Conservation (phyloP, 1,140 invertebrate species). For the Glomeris maerens region DNA sequence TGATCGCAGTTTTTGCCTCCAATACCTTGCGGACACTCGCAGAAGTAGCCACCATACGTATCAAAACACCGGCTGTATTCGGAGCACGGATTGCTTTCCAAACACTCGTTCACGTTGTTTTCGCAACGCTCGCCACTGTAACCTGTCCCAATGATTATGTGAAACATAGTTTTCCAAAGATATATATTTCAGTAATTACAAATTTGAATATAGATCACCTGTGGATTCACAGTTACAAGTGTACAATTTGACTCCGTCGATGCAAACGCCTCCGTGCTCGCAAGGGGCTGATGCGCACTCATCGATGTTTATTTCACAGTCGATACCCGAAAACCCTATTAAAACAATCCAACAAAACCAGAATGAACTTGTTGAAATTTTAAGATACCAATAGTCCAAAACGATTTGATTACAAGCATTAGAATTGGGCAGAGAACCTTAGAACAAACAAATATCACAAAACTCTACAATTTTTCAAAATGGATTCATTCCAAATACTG, state of each 20-base stretch:
- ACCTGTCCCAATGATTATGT: constrained; percentile 32
- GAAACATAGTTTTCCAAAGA: too few species aligned
- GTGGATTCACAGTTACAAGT: constrained; percentile 46
- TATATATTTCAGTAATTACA: too few species aligned
- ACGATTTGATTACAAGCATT: too few species aligned
- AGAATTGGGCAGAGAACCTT: too few species aligned
- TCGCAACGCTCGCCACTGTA: constrained; percentile 23
- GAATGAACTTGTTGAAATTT: too few species aligned
- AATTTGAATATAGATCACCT: constrained; percentile 60
- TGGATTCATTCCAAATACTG: too few species aligned
- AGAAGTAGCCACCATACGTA: constrained; percentile 28
- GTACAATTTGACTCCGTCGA: constrained; percentile 41
- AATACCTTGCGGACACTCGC: constrained; percentile 27
- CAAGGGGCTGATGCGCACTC: constrained; percentile 26
- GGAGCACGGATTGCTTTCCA: constrained; percentile 23
- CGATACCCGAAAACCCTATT: constrained; percentile 51
- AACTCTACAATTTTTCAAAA: too few species aligned
- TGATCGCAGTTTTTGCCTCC: constrained; percentile 18
- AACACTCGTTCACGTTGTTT: constrained; percentile 18
- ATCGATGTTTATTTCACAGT: constrained; percentile 27
- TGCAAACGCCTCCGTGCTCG: constrained; percentile 42
- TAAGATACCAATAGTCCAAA: too few species aligned
- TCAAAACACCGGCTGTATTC: constrained; percentile 31
- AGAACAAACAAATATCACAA: too few species aligned
- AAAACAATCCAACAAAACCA: too few species aligned